A percentile compares a stretch with the other conserved stretches of the same genome.
phyloP scores from a whole-genome alignment of 2,113 vertebrate genomes.

The Phrynosoma blainvillii region DNA sequence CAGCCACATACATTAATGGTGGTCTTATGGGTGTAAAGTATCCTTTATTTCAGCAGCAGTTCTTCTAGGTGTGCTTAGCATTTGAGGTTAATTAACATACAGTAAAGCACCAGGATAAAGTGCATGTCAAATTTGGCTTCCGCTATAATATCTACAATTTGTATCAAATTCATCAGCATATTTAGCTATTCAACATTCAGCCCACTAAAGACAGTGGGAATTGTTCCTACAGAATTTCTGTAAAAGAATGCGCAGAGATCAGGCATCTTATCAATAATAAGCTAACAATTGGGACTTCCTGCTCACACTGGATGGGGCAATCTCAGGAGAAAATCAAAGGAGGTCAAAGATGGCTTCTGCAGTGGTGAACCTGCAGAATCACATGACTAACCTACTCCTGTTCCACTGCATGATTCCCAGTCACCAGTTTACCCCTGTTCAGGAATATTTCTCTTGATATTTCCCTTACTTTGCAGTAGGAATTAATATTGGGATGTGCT shows the following conservation, averaged over 20 bases:
- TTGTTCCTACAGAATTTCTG: too few relatives aligned
- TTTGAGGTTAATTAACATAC: background rate
- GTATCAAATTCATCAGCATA: too few relatives aligned
- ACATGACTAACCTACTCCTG: background rate
- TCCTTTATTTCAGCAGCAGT: background rate
- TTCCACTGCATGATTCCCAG: background rate
- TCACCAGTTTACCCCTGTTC: background rate
- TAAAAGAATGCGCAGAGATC: too few relatives aligned
- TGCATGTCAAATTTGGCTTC: too few relatives aligned
- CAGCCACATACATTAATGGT: background rate
- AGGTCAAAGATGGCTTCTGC: background rate
- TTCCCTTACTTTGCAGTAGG: background rate
- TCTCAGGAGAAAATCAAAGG: background rate
- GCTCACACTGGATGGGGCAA: background rate
- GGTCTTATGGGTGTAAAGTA: background rate
- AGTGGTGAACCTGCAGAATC: too few relatives aligned
- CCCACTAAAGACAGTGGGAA: too few relatives aligned
- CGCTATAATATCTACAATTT: too few relatives aligned
- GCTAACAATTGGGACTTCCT: too few relatives aligned
- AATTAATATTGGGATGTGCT: background rate
- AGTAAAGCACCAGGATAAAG: too few relatives aligned
- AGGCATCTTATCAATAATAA: too few relatives aligned
- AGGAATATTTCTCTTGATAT: too few relatives aligned
- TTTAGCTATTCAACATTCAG: too few relatives aligned
- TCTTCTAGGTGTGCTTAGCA: background rate